Conservation (phyloP, 2,888 invertebrate species). For the Zootermopsis nevadensis region DNA sequence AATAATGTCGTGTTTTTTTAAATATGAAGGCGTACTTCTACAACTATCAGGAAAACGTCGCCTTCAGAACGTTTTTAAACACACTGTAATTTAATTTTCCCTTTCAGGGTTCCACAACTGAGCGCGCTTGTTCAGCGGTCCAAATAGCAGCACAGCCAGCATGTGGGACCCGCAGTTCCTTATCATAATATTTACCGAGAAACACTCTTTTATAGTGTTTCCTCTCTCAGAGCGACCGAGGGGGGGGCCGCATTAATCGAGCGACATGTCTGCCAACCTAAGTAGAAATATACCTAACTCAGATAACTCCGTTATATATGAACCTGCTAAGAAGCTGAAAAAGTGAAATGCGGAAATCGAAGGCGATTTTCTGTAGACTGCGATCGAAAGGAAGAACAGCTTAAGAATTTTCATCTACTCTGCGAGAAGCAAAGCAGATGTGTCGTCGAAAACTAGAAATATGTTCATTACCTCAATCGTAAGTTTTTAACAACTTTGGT, state of each 20-base stretch:
- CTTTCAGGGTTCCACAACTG: slow-evolving; percentile 1
- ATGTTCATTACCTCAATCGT: too few relatives aligned
- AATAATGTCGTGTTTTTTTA: too few relatives aligned
- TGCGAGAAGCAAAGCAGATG: too few relatives aligned
- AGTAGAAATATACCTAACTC: neutral
- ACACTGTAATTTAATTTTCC: neutral
- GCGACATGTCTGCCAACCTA: neutral
- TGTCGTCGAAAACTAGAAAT: too few relatives aligned
- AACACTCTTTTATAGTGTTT: slow-evolving; percentile 34
- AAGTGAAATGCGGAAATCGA: too few relatives aligned
- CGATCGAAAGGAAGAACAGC: too few relatives aligned
- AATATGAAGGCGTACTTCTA: too few relatives aligned
- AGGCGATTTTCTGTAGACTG: too few relatives aligned
- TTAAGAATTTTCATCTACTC: too few relatives aligned
- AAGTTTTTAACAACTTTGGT: too few relatives aligned
- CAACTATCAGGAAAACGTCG: neutral
- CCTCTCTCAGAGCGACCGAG: neutral
- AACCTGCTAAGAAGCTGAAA: too few relatives aligned
- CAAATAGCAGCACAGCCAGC: slow-evolving; percentile 33
- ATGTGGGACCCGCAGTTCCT: slow-evolving; percentile 48
- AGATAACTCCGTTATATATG: neutral
- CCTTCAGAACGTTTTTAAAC: neutral
- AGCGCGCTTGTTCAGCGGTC: slow-evolving; percentile 42
- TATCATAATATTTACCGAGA: slow-evolving; percentile 48
- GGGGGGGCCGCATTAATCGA: neutral